Conservation (phyloP, 2,888 invertebrate genomes). For the Leucophenga maculata region DNA sequence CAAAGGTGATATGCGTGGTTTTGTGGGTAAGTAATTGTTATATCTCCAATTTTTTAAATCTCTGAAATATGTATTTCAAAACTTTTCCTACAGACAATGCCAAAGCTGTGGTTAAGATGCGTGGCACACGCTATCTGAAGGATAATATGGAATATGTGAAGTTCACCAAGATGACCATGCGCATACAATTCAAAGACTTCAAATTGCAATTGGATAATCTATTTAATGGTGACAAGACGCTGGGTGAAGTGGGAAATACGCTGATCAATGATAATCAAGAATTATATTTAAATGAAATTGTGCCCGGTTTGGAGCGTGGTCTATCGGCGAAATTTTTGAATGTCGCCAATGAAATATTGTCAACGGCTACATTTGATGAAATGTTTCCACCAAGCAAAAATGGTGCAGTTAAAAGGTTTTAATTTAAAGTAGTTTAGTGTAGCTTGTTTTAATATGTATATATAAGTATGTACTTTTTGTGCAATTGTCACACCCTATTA, state of each 20-base stretch:
- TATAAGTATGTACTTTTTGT: neutral
- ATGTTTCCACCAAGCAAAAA: constrained; percentile 68
- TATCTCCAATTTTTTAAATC: neutral
- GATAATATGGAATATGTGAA: constrained; percentile 68
- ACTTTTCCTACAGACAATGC: constrained; percentile 61
- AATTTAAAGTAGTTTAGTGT: neutral
- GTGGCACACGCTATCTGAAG: constrained; percentile 61
- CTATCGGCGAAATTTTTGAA: constrained; percentile 69
- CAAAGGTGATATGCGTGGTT: constrained; percentile 68
- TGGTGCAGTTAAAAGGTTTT: neutral
- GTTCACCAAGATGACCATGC: constrained; percentile 68
- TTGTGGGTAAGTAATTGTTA: constrained; percentile 58
- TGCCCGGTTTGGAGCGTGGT: constrained; percentile 70
- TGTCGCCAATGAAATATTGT: constrained; percentile 69
- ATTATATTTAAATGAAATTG: constrained; percentile 69
- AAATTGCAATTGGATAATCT: constrained; percentile 69
- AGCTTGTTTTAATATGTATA: no score
- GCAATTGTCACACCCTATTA: no score
- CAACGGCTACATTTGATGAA: constrained; percentile 70
- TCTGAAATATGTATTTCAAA: neutral
- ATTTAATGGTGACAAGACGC: constrained; percentile 68
- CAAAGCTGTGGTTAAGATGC: constrained; percentile 68
- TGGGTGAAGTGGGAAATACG: constrained; percentile 70
- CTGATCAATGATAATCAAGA: constrained; percentile 71
- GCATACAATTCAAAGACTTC: constrained; percentile 66